phyloP scores from a whole-genome alignment of 1,140 invertebrate species.

The Drosophila eugracilis region DNA sequence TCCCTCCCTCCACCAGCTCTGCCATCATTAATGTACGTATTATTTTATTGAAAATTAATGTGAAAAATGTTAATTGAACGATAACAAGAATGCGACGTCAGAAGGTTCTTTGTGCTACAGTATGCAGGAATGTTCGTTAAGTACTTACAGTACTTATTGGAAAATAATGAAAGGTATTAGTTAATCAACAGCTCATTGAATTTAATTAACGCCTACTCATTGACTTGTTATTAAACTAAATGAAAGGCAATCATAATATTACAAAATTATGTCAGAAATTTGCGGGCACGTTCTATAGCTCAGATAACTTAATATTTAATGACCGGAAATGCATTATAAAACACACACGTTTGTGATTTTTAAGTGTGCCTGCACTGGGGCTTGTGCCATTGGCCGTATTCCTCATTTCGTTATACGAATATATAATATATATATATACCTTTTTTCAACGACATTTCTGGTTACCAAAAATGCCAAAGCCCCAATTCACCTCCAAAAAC shows the following conservation, averaged over 20 bases:
- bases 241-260: neutral
- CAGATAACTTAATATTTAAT: too few species aligned
- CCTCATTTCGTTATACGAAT: too few species aligned
- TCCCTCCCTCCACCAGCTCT: too few species aligned
- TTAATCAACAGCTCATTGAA: too few species aligned
- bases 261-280: too few species aligned
- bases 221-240: too few species aligned
- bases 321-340: slow-evolving; percentile 11
- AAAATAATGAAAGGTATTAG: too few species aligned
- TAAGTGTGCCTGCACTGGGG: slow-evolving; percentile 29
- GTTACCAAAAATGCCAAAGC: slow-evolving; percentile 32
- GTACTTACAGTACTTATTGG: too few species aligned
- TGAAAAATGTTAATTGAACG: slow-evolving; percentile 46
- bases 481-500: slow-evolving; percentile 43
- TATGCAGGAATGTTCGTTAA: too few species aligned
- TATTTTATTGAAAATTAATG: slow-evolving; percentile 44
- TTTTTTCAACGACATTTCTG: slow-evolving; percentile 29
- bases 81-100: slow-evolving; percentile 39
- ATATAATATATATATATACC: neutral
- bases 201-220: too few species aligned
- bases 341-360: neutral
- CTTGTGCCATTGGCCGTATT: slow-evolving; percentile 33
- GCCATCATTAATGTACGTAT: slow-evolving; percentile 33
- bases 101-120: slow-evolving; percentile 2
- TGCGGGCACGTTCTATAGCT: too few species aligned